phyloP scores from a whole-genome alignment of 2,797 vertebrate species.

The Margarornis squamiger region DNA sequence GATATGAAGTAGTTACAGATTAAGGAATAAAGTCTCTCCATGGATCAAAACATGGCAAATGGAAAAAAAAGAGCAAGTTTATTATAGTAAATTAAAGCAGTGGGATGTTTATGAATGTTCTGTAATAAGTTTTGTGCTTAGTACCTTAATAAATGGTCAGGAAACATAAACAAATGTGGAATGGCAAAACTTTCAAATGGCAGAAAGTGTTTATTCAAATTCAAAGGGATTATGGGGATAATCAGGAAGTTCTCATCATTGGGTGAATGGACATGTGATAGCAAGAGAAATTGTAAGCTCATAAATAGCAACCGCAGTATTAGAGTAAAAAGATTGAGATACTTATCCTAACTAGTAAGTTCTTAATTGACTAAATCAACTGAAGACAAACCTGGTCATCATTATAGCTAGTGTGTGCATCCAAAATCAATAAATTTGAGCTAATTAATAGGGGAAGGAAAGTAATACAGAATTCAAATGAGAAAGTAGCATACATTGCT shows the following conservation, averaged over 20 bases:
- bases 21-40: neutral
- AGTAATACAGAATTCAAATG: neutral
- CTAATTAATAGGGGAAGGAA: neutral
- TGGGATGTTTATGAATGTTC: neutral
- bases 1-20: neutral
- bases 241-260: neutral
- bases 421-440: neutral
- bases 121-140: neutral
- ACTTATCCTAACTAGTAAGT: neutral
- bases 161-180: neutral
- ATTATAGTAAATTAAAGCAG: neutral
- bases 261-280: neutral
- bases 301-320: neutral
- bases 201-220: neutral
- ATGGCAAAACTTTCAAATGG: neutral
- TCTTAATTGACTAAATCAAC: neutral
- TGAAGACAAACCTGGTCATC: neutral
- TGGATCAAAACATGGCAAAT: neutral
- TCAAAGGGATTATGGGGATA: neutral
- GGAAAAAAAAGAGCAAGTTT: neutral
- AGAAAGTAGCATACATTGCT: neutral
- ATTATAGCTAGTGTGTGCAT: neutral
- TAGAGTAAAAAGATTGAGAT: neutral
- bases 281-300: neutral
- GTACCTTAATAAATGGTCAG: neutral